Conservation (phyloP, 2,797 vertebrate species). For the Propithecus deckenii region DNA sequence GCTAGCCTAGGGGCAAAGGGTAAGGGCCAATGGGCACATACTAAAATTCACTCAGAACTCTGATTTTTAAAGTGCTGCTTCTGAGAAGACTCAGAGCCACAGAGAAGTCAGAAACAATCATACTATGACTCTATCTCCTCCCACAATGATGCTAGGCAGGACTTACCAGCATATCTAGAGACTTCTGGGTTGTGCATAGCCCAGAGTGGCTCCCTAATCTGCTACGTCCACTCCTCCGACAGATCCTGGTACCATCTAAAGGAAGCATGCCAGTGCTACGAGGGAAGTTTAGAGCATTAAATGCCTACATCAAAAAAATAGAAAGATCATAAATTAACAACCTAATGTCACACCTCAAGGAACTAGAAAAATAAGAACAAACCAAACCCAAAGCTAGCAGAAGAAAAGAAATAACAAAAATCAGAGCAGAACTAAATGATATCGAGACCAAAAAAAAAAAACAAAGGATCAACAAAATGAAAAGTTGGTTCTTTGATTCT, state of each 20-base stretch:
- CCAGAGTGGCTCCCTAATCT: neutral
- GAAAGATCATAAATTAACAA: too few species aligned
- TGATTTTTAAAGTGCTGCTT: slow-evolving; percentile 2
- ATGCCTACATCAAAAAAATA: too few species aligned
- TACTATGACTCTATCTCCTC: neutral
- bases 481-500: too few species aligned
- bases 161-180: neutral
- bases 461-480: too few species aligned
- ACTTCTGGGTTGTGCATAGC: neutral
- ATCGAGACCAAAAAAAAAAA: too few species aligned
- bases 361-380: too few species aligned
- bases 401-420: too few species aligned
- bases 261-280: neutral
- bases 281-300: too few species aligned
- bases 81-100: neutral
- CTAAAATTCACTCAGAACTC: neutral
- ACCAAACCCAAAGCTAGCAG: too few species aligned
- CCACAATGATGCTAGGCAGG: neutral
- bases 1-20: neutral
- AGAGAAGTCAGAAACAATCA: neutral
- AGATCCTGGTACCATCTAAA: neutral
- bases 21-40: neutral
- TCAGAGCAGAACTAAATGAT: too few species aligned
- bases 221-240: neutral
- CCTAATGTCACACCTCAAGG: too few species aligned